Evolutionary conservation across 2,888 invertebrate genomes (phyloP).

Genomic region (Calameuta pallipes): DNA sequence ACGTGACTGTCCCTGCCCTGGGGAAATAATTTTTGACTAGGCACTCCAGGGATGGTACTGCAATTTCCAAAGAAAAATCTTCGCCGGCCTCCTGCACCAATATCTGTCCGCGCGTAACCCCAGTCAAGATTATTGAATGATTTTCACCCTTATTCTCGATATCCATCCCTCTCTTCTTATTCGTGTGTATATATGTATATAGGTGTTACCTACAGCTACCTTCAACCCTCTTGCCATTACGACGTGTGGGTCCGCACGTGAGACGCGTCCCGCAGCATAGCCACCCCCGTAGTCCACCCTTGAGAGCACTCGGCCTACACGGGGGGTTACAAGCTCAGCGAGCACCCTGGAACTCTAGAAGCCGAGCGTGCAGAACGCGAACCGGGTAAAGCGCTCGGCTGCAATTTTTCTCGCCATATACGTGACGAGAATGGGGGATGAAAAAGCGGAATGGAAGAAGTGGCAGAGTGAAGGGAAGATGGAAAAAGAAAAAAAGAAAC

Average conservation of each 20-base stretch:
- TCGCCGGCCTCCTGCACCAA: constrained; percentile 6
- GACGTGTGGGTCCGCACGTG: neutral
- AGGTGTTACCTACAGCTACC: neutral
- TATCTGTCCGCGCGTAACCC: neutral
- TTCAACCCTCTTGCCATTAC: neutral
- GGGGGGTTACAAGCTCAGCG: constrained; percentile 3
- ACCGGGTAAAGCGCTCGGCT: constrained; percentile 65
- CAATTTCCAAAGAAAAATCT: constrained; percentile 35
- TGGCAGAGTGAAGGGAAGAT: constrained; percentile 17
- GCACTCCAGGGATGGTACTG: neutral
- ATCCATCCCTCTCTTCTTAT: constrained; percentile 1
- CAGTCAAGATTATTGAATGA: constrained; percentile 22
- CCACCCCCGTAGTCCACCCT: neutral
- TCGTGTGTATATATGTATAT: neutral
- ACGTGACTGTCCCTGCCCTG: neutral
- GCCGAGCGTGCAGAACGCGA: constrained; percentile 64
- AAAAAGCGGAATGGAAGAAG: constrained; percentile 37
- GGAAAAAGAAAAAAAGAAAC: constrained; percentile 26
- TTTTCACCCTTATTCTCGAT: constrained; percentile 14
- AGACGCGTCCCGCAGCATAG: neutral
- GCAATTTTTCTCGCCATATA: constrained; percentile 67
- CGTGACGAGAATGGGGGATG: constrained; percentile 64
- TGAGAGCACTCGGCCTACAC: constrained; percentile 3
- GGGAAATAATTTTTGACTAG: neutral
- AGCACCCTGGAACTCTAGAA: constrained; percentile 22